Percentiles rank a stretch among this genome's conserved stretches.
Conservation (phyloP, 92 coral and sea anemone genomes). For the Porites evermanni region DNA sequence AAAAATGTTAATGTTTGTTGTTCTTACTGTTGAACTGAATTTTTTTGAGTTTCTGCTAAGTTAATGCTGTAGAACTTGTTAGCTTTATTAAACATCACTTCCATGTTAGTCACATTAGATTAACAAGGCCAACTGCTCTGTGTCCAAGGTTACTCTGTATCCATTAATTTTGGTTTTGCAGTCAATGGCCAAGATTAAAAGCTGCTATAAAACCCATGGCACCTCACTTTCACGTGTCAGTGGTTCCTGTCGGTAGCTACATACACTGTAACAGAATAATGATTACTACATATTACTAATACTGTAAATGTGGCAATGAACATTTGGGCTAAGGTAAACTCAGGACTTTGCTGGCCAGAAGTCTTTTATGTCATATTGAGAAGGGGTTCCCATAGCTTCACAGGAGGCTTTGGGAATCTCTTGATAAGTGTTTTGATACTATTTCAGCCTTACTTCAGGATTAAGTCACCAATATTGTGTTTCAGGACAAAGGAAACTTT, state of each 20-base stretch:
- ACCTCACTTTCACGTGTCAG: slow-evolving; percentile 8
- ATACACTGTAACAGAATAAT: not conserved
- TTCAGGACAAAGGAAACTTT: slow-evolving; percentile 96
- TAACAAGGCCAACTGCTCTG: slow-evolving; percentile 14
- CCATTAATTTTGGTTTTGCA: slow-evolving; percentile 9
- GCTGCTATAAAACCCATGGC: slow-evolving; percentile 82
- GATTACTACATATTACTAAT: too few relatives aligned
- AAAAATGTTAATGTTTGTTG: not conserved
- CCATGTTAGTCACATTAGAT: not conserved
- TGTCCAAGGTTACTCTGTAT: not conserved
- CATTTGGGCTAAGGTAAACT: too few relatives aligned
- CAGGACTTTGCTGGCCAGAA: too few relatives aligned
- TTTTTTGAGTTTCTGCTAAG: too few relatives aligned
- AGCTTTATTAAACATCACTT: not conserved
- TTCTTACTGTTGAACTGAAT: not conserved
- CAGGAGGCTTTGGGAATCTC: too few relatives aligned
- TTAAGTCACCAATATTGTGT: not conserved
- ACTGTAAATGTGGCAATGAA: too few relatives aligned
- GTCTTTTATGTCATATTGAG: too few relatives aligned
- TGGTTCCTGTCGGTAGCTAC: slow-evolving; percentile 83
- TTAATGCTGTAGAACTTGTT: not conserved
- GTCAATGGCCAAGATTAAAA: slow-evolving; percentile 64
- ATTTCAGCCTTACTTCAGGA: too few relatives aligned
- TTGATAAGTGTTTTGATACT: too few relatives aligned
- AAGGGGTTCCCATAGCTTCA: too few relatives aligned